Percentiles rank a stretch among this genome's conserved stretches.
phyloP scores from a whole-genome alignment of 1,140 invertebrate species.

The Nylanderia fulva region DNA sequence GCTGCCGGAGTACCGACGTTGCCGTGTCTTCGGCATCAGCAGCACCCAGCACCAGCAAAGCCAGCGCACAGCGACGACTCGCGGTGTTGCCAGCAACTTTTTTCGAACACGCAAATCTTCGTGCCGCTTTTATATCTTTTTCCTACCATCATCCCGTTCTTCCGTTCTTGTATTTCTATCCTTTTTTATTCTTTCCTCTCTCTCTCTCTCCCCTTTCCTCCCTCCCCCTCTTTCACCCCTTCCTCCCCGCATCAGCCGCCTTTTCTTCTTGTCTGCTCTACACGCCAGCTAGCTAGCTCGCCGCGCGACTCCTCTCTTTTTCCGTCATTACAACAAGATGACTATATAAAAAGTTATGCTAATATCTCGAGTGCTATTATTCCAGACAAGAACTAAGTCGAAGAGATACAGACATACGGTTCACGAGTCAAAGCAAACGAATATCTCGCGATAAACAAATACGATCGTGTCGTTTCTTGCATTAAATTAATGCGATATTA shows the following conservation, averaged over 20 bases:
- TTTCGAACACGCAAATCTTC: slow-evolving; percentile 49
- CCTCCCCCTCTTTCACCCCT: no score
- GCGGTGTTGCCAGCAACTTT: slow-evolving; percentile 54
- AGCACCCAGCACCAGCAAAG: not conserved
- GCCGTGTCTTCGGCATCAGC: slow-evolving; percentile 38
- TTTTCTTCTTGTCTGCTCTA: slow-evolving; percentile 37
- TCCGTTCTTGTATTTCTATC: slow-evolving; percentile 50
- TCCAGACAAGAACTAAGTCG: slow-evolving; percentile 28
- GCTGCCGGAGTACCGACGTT: slow-evolving; percentile 73
- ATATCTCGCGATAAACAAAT: not conserved
- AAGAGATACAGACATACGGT: slow-evolving; percentile 12
- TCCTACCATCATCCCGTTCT: slow-evolving; percentile 52
- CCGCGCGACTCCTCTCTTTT: slow-evolving; percentile 40
- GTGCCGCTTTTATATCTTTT: slow-evolving; percentile 66
- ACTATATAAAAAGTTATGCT: slow-evolving; percentile 67
- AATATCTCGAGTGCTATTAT: slow-evolving; percentile 56
- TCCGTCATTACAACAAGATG: slow-evolving; percentile 48
- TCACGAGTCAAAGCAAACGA: not conserved
- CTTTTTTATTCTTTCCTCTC: slow-evolving; percentile 20
- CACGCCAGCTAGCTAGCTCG: slow-evolving; percentile 47
- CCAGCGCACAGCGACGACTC: slow-evolving; percentile 25
- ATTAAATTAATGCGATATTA: slow-evolving; percentile 68
- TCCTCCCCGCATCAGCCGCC: no score
- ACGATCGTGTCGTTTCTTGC: slow-evolving; percentile 52
- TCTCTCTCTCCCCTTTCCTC: not conserved